phyloP scores from a whole-genome alignment of 2,888 invertebrate genomes.

The Tetropium fuscum region DNA sequence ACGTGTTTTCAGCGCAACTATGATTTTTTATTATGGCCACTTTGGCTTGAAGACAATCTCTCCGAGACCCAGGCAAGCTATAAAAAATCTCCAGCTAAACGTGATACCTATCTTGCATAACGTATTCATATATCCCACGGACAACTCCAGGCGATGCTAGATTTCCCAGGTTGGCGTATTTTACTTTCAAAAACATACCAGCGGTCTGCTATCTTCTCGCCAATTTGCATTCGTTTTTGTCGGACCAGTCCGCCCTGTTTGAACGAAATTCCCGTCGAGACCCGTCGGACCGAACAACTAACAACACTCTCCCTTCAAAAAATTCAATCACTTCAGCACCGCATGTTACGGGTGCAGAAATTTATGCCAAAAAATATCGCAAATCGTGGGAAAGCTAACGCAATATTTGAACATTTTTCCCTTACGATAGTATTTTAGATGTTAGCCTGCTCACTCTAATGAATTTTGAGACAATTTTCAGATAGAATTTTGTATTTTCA shows the following conservation, averaged over 20 bases:
- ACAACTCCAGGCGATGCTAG: slow-evolving; percentile 38
- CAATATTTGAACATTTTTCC: too few species aligned
- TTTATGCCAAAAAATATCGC: not conserved
- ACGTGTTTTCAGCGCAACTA: slow-evolving; percentile 49
- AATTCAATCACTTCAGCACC: slow-evolving; percentile 25
- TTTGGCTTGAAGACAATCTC: slow-evolving; percentile 38
- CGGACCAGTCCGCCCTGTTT: slow-evolving; percentile 27
- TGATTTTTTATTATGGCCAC: slow-evolving; percentile 53
- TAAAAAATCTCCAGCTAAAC: slow-evolving; percentile 46
- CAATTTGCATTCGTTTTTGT: slow-evolving; percentile 53
- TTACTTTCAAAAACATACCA: slow-evolving; percentile 54
- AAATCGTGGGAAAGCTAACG: not conserved
- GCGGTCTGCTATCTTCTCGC: slow-evolving; percentile 27
- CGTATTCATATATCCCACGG: slow-evolving; percentile 53
- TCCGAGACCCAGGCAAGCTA: slow-evolving; percentile 40
- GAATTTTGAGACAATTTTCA: too few species aligned
- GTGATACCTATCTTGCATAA: slow-evolving; percentile 54
- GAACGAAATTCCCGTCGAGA: slow-evolving; percentile 27
- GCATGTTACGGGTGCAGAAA: not conserved
- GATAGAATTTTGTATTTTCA: too few species aligned
- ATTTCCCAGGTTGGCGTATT: slow-evolving; percentile 57
- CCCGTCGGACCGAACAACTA: slow-evolving; percentile 11
- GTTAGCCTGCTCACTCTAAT: too few species aligned
- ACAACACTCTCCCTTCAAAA: slow-evolving; percentile 14
- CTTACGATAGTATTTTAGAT: too few species aligned